Conservation (phyloP, 1,140 invertebrate species). For the Bombus polaris region DNA sequence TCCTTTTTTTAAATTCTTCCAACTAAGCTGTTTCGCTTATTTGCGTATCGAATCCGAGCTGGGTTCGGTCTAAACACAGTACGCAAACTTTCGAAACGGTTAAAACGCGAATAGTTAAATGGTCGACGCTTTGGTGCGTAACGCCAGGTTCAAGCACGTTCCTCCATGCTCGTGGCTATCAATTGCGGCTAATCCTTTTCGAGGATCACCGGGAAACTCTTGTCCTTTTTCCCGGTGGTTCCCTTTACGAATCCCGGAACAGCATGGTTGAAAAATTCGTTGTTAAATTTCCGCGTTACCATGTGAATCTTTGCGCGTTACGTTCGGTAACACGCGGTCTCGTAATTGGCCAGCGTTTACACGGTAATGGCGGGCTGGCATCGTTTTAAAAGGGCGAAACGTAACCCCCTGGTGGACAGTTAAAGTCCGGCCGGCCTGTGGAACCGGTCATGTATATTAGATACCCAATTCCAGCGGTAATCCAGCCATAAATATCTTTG, state of each 20-base stretch:
- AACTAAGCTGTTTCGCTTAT: neutral
- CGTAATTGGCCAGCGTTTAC: conserved; percentile 24
- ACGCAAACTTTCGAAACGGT: conserved; percentile 2
- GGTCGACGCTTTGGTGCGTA: conserved; percentile 43
- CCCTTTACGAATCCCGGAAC: too few relatives aligned
- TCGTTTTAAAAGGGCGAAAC: conserved; percentile 33
- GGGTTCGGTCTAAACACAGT: neutral
- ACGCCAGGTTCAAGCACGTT: conserved; percentile 57
- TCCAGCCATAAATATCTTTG: conserved; percentile 81
- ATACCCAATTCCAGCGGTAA: conserved; percentile 80
- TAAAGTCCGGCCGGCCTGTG: conserved; percentile 64
- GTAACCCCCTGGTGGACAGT: conserved; percentile 54
- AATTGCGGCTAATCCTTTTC: conserved; percentile 70
- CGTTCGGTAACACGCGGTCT: neutral
- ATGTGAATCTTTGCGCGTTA: neutral
- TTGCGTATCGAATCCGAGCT: neutral
- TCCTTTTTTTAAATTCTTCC: neutral
- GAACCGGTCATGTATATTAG: conserved; percentile 79
- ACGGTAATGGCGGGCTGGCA: neutral
- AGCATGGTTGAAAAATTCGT: neutral
- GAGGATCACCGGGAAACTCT: conserved; percentile 62
- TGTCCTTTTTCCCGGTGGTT: conserved; percentile 32
- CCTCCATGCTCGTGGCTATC: conserved; percentile 66
- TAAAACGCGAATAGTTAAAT: conserved; percentile 23
- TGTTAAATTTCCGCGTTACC: neutral